A percentile compares a stretch with the other conserved stretches of the same genome.
These are phyloP conservation scores for Holothuria scabra DNA, from an alignment of 53 echinoderm and acorn worm genomes.

Conservation along the genomic window DNA sequence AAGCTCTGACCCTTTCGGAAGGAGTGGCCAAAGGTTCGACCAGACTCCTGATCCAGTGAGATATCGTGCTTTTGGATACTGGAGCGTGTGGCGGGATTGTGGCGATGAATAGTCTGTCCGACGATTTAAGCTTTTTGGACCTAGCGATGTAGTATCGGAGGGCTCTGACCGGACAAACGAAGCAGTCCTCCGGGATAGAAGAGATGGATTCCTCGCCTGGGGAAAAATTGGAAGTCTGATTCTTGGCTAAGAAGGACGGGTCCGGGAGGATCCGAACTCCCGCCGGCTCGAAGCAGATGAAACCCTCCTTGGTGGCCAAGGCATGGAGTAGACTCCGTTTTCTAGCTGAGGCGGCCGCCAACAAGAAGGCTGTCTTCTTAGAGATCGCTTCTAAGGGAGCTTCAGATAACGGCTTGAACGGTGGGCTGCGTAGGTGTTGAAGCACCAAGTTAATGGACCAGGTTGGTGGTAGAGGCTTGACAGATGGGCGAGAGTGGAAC, in stretches of 20 bases:
- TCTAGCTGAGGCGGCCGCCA: background rate
- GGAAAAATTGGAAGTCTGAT: background rate
- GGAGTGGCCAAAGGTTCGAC: background rate
- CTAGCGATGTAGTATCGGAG: background rate
- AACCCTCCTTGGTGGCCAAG: background rate
- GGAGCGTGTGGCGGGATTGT: background rate
- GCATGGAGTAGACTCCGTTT: background rate
- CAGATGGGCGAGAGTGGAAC: background rate
- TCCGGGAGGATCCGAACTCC: constrained; percentile 21
- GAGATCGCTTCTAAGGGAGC: background rate
- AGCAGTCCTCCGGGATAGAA: background rate
- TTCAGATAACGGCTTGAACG: background rate
- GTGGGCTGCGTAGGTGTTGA: background rate
- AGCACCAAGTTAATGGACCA: background rate
- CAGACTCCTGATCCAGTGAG: background rate
- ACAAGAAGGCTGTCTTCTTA: background rate
- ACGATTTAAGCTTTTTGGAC: background rate
- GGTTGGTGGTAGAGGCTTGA: background rate
- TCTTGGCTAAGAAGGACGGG: constrained; percentile 1
- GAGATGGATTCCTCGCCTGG: background rate
- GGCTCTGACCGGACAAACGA: constrained; percentile 23
- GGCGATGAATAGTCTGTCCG: background rate
- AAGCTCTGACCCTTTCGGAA: background rate
- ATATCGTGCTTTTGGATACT: background rate
- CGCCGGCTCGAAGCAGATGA: background rate